A percentile compares a stretch with the other conserved stretches of the same genome.
Conservation (phyloP, 64 coral and sea anemone genomes). For the Anthopleura sola region DNA sequence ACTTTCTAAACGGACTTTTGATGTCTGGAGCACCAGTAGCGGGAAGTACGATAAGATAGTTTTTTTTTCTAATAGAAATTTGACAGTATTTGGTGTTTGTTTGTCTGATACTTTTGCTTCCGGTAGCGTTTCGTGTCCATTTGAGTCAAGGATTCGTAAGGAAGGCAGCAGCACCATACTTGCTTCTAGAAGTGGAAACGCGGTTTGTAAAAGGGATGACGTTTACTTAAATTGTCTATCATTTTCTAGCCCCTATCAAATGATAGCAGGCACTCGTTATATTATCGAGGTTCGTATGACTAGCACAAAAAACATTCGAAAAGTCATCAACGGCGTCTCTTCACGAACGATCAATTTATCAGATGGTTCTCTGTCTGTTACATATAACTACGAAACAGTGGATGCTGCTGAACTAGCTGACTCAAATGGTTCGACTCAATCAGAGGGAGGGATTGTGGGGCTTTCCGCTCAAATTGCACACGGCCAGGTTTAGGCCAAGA, state of each 20-base stretch:
- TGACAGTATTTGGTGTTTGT: neutral
- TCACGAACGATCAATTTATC: neutral
- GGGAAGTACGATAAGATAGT: slow-evolving; percentile 8
- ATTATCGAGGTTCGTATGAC: slow-evolving; percentile 6
- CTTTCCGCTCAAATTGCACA: neutral
- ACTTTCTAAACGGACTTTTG: neutral
- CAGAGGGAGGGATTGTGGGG: neutral
- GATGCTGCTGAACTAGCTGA: neutral
- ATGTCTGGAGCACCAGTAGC: neutral
- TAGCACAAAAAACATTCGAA: neutral
- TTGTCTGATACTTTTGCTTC: neutral
- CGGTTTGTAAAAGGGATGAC: neutral
- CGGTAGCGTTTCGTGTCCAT: neutral
- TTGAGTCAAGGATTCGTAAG: slow-evolving; percentile 7
- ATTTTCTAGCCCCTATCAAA: neutral
- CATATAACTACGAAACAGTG: slow-evolving; percentile 5
- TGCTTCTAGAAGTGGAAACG: neutral
- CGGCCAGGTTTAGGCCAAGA: too few species aligned
- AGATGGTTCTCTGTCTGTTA: neutral
- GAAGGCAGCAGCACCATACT: neutral
- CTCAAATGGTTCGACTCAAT: neutral
- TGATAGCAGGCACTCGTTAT: neutral
- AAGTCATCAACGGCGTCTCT: neutral
- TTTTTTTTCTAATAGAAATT: neutral
- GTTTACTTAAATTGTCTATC: neutral